Conservation (phyloP, 1,140 invertebrate species). For the Achatina immaculata region DNA sequence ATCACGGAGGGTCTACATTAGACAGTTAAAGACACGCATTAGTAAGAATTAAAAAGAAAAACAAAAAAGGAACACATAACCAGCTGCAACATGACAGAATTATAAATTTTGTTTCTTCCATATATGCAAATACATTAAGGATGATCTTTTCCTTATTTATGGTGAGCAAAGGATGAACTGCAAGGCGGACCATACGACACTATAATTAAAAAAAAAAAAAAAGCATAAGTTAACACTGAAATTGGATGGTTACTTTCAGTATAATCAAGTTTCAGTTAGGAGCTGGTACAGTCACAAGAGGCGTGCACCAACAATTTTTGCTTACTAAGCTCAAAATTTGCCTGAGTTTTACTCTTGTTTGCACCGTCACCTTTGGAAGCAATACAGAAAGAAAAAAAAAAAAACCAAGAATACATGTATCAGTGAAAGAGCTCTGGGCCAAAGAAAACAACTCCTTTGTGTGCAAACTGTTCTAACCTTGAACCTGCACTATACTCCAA, state of each 20-base stretch:
- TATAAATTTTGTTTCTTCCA: not conserved
- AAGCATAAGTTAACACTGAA: conserved; percentile 34
- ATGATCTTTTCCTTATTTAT: not conserved
- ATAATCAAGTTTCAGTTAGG: conserved; percentile 35
- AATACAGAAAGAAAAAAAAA: conserved; percentile 37
- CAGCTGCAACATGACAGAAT: not conserved
- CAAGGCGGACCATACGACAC: conserved; percentile 27
- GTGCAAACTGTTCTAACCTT: not conserved
- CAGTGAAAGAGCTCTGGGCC: conserved; percentile 23
- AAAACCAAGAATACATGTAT: conserved; percentile 26
- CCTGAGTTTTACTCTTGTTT: conserved; percentile 42
- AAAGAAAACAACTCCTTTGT: conserved; percentile 38
- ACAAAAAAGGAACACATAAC: no score
- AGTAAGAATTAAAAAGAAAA: not conserved
- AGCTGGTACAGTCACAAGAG: conserved; percentile 43
- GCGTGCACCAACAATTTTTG: conserved; percentile 44
- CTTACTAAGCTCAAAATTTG: conserved; percentile 43
- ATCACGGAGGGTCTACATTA: not conserved
- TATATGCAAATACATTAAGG: not conserved
- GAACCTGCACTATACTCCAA: no score
- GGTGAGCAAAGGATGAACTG: conserved; percentile 26
- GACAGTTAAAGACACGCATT: not conserved
- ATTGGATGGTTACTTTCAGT: conserved; percentile 34
- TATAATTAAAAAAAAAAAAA: not conserved
- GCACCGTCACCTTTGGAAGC: conserved; percentile 43